These are phyloP conservation scores for Drosophila limbata DNA, from an alignment of 2,888 invertebrate species.

Conservation along the genomic window DNA sequence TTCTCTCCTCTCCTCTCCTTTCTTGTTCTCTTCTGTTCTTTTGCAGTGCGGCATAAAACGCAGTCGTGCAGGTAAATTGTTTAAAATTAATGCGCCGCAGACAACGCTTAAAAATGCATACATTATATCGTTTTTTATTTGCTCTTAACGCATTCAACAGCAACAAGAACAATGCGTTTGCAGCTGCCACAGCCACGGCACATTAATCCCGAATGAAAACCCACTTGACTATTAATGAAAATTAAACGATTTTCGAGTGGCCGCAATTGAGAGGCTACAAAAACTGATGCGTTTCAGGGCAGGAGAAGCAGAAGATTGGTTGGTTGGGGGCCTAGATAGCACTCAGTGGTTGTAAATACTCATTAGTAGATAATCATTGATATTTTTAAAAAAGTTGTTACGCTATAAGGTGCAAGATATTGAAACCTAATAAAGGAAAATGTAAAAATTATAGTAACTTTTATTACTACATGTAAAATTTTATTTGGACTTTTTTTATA, in stretches of 20 bases:
- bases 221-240: slow-evolving; percentile 79
- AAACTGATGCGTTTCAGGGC: slow-evolving; percentile 8
- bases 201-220: slow-evolving; percentile 72
- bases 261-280: slow-evolving; percentile 46
- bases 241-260: slow-evolving; percentile 81
- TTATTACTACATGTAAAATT: too few relatives aligned
- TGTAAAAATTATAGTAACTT: too few relatives aligned
- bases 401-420: background rate
- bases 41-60: slow-evolving; percentile 13
- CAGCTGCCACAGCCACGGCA: slow-evolving; percentile 51
- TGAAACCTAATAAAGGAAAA: background rate
- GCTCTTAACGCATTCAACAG: slow-evolving; percentile 57
- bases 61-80: slow-evolving; percentile 73
- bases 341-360: slow-evolving; percentile 19
- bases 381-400: slow-evolving; percentile 2
- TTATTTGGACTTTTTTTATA: background rate
- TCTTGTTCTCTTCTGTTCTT: slow-evolving; percentile 6
- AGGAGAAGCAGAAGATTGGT: too few relatives aligned
- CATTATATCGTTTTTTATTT: slow-evolving; percentile 58
- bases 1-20: slow-evolving; percentile 4
- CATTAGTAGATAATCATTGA: slow-evolving; percentile 35
- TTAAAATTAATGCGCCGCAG: slow-evolving; percentile 73
- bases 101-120: slow-evolving; percentile 74
- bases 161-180: slow-evolving; percentile 49
- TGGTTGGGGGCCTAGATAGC: slow-evolving; percentile 12